phyloP scores from a whole-genome alignment of 2,888 invertebrate species.

The Eueremaeus valkanovi region DNA sequence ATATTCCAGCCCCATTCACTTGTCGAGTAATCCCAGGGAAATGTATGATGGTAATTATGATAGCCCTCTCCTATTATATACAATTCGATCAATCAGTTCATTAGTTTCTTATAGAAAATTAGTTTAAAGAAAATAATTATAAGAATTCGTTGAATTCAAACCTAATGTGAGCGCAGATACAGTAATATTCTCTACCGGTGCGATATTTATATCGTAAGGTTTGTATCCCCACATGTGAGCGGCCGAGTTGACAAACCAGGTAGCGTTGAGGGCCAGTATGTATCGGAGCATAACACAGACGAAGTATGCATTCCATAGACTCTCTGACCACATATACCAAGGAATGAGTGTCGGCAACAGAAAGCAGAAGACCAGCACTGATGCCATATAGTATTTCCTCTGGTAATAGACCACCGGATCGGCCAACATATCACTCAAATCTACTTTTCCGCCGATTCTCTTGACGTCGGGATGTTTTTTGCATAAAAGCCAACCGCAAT shows the following conservation, averaged over 20 bases:
- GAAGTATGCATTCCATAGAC: slow-evolving; percentile 71
- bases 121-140: neutral
- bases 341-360: slow-evolving; percentile 67
- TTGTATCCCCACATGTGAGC: slow-evolving; percentile 87
- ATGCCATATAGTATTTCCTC: slow-evolving; percentile 54
- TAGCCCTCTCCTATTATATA: slow-evolving; percentile 32
- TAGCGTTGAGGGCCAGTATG: slow-evolving; percentile 77
- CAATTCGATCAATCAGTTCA: too few relatives aligned
- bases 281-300: slow-evolving; percentile 74
- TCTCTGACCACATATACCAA: slow-evolving; percentile 77
- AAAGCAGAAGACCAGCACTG: slow-evolving; percentile 54
- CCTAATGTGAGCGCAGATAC: slow-evolving; percentile 52
- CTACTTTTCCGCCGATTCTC: slow-evolving; percentile 54
- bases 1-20: slow-evolving; percentile 42
- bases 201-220: slow-evolving; percentile 75
- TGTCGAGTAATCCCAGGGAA: slow-evolving; percentile 42
- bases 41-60: slow-evolving; percentile 41
- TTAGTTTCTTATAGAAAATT: too few relatives aligned
- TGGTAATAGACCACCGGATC: slow-evolving; percentile 56
- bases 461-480: slow-evolving; percentile 56
- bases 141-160: neutral
- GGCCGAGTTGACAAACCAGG: slow-evolving; percentile 90
- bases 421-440: slow-evolving; percentile 54
- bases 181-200: slow-evolving; percentile 52
- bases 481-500: slow-evolving; percentile 57